Percentiles rank a stretch among this genome's conserved stretches.
These are phyloP conservation scores for Hystrix brachyura DNA, from an alignment of 2,113 vertebrate genomes.

Conservation along the genomic window DNA sequence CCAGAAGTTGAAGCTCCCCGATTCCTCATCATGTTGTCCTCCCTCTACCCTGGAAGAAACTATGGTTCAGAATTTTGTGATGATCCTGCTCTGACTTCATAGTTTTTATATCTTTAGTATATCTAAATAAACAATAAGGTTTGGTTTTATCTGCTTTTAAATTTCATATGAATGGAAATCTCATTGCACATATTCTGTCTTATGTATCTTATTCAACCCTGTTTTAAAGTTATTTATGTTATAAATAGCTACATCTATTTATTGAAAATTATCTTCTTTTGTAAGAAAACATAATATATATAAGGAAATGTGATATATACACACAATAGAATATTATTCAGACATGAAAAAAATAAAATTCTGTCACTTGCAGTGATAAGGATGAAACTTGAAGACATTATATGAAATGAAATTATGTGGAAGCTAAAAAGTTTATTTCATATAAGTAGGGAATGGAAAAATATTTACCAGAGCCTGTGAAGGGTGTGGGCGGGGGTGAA, in stretches of 20 bases:
- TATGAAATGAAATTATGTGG: background rate
- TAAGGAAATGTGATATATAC: background rate
- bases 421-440: background rate
- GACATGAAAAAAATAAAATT: background rate
- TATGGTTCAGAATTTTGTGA: background rate
- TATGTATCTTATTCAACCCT: background rate
- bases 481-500: background rate
- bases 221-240: background rate
- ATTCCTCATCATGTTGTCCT: background rate
- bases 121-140: background rate
- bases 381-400: background rate
- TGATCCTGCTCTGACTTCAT: background rate
- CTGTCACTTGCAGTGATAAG: background rate
- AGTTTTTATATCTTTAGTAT: background rate
- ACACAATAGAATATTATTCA: background rate
- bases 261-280: background rate
- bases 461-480: background rate
- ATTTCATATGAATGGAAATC: constrained; percentile 10
- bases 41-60: background rate
- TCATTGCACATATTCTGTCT: background rate
- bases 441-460: background rate
- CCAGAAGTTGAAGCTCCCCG: background rate
- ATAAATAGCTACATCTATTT: background rate
- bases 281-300: background rate
- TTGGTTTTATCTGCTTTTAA: constrained; percentile 33